These are phyloP conservation scores for Clarias platycephalus DNA, from an alignment of 2,797 vertebrate species.

Conservation along the genomic window DNA sequence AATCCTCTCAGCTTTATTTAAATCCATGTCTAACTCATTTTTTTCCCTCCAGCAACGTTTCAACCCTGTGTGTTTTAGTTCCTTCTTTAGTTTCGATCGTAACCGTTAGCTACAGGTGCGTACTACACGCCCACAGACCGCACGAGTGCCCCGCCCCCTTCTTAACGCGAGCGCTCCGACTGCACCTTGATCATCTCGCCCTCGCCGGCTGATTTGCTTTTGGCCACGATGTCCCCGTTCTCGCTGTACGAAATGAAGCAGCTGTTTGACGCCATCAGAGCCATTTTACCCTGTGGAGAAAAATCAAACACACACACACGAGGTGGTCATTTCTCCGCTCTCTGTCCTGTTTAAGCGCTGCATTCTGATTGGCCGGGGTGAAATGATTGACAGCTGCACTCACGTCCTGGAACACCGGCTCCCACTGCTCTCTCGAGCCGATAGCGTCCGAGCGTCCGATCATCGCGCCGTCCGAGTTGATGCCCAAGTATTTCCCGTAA, in stretches of 20 bases:
- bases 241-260: slow-evolving; percentile 95
- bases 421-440: slow-evolving; percentile 95
- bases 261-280: slow-evolving; percentile 90
- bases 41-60: too few relatives aligned
- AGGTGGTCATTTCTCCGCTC: background rate
- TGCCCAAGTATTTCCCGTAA: slow-evolving; percentile 94
- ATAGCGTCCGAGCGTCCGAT: slow-evolving; percentile 95
- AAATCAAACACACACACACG: slow-evolving; percentile 28
- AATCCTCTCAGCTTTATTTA: background rate
- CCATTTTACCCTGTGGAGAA: slow-evolving; percentile 86
- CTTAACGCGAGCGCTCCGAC: too few relatives aligned
- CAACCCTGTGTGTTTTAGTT: too few relatives aligned
- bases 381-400: slow-evolving; percentile 61
- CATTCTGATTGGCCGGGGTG: background rate
- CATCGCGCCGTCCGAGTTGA: slow-evolving; percentile 92
- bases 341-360: background rate
- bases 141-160: background rate
- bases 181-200: slow-evolving; percentile 95
- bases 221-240: slow-evolving; percentile 89
- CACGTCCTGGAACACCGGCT: slow-evolving; percentile 92
- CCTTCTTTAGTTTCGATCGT: background rate
- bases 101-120: background rate
- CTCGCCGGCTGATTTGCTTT: slow-evolving; percentile 87
- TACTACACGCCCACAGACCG: background rate
- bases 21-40: too few relatives aligned